These are phyloP conservation scores for Malthinus seriepunctatus DNA, from an alignment of 2,888 invertebrate genomes.

Conservation along the genomic window DNA sequence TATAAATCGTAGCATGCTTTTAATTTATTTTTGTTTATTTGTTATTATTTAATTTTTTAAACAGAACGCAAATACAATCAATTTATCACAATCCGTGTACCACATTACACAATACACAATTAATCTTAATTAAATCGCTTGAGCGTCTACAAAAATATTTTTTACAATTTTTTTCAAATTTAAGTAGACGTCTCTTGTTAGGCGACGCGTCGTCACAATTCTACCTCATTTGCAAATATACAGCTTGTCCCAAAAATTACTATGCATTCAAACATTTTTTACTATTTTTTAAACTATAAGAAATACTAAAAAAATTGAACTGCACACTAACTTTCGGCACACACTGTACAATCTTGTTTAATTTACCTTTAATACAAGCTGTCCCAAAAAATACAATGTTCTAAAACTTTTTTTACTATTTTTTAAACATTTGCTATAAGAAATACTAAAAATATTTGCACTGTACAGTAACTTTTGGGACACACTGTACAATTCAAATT, in stretches of 20 bases:
- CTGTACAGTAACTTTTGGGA: too few species aligned
- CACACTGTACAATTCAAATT: too few species aligned
- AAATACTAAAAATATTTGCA: too few species aligned
- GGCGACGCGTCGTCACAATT: slow-evolving; percentile 21
- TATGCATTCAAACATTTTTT: not conserved
- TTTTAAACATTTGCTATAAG: too few species aligned
- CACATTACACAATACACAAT: slow-evolving; percentile 20
- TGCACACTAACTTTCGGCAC: too few species aligned
- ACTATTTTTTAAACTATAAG: too few species aligned
- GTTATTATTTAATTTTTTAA: slow-evolving; percentile 27
- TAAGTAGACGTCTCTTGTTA: not conserved
- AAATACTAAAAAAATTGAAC: too few species aligned
- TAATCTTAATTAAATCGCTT: slow-evolving; percentile 12
- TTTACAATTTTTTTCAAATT: not conserved
- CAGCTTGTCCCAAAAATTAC: too few species aligned
- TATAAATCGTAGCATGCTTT: slow-evolving; percentile 53
- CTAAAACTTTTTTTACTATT: too few species aligned
- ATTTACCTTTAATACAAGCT: too few species aligned
- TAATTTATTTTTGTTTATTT: slow-evolving; percentile 39
- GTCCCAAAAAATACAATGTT: too few species aligned
- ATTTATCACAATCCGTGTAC: slow-evolving; percentile 22
- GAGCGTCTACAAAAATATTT: slow-evolving; percentile 15
- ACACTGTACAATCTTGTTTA: too few species aligned
- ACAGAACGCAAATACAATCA: slow-evolving; percentile 25
- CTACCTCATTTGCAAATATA: not conserved